phyloP scores from a whole-genome alignment of 2,797 vertebrate species.

The Sparidentex hasta region DNA sequence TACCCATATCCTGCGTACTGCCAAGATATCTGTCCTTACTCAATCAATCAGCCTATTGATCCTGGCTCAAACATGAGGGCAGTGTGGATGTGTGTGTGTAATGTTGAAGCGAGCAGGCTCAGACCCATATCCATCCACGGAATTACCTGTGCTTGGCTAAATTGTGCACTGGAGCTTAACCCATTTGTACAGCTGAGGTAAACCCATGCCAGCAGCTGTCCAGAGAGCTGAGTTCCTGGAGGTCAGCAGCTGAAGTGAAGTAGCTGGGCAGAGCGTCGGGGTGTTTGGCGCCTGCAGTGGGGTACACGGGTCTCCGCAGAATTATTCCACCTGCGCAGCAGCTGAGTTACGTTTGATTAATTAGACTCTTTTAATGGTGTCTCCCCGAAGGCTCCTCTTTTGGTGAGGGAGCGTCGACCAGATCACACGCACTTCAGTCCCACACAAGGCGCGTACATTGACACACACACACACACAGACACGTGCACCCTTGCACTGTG shows the following conservation, averaged over 20 bases:
- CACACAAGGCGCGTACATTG: background rate
- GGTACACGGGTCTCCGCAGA: background rate
- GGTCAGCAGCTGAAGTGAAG: background rate
- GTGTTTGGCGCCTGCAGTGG: conserved; percentile 6
- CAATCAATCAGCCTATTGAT: conserved; percentile 77
- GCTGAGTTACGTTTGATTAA: conserved; percentile 64
- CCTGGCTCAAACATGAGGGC: conserved; percentile 50
- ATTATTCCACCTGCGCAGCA: conserved; percentile 40
- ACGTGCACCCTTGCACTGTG: background rate
- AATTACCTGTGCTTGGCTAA: conserved; percentile 45
- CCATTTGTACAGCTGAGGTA: conserved; percentile 56
- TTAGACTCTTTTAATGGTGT: conserved; percentile 56
- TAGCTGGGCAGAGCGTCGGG: background rate
- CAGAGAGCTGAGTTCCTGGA: conserved; percentile 24
- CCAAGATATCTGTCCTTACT: conserved; percentile 63
- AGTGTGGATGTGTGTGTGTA: conserved; percentile 37
- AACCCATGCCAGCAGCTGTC: conserved; percentile 37
- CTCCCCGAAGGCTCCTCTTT: conserved; percentile 43
- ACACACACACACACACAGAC: conserved; percentile 8
- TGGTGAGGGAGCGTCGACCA: conserved; percentile 21
- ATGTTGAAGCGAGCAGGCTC: conserved; percentile 38
- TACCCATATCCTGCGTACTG: conserved; percentile 47
- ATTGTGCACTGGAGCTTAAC: conserved; percentile 33
- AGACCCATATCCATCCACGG: conserved; percentile 40
- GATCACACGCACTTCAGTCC: conserved; percentile 8